phyloP scores from a whole-genome alignment of 92 coral and sea anemone genomes.

The Virgularia gustaviana region DNA sequence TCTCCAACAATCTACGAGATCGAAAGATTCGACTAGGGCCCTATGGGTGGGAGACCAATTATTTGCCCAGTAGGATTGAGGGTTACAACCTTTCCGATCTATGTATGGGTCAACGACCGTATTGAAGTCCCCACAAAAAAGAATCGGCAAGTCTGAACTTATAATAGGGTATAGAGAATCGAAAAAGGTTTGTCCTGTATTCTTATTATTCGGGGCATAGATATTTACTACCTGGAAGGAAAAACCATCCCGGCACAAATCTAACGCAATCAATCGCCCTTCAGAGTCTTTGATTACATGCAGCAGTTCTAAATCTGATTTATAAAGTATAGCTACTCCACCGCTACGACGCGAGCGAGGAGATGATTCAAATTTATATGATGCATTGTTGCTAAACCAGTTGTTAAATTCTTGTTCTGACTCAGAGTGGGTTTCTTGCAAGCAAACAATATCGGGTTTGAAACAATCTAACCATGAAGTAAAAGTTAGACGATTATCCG shows the following conservation, averaged over 20 bases:
- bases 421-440: conserved; percentile 28
- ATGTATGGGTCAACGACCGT: not conserved
- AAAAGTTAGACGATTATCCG: not conserved
- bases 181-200: too few relatives aligned
- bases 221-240: not conserved
- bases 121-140: too few relatives aligned
- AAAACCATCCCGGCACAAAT: not conserved
- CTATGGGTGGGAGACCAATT: not conserved
- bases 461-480: conserved; percentile 25
- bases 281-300: not conserved
- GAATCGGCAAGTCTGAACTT: too few relatives aligned
- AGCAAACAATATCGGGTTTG: conserved; percentile 16
- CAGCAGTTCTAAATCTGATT: not conserved
- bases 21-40: not conserved
- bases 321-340: conserved; percentile 18
- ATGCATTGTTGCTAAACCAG: not conserved
- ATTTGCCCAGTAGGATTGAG: conserved; percentile 6
- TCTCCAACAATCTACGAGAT: conserved; percentile 39
- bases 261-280: conserved; percentile 21
- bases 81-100: conserved; percentile 10
- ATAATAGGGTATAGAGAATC: too few relatives aligned
- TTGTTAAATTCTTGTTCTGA: conserved; percentile 1
- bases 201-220: conserved; percentile 20
- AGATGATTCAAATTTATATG: not conserved
- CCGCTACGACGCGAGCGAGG: conserved; percentile 10